phyloP scores from a whole-genome alignment of 2,888 invertebrate species.

The Melitaea athalia region DNA sequence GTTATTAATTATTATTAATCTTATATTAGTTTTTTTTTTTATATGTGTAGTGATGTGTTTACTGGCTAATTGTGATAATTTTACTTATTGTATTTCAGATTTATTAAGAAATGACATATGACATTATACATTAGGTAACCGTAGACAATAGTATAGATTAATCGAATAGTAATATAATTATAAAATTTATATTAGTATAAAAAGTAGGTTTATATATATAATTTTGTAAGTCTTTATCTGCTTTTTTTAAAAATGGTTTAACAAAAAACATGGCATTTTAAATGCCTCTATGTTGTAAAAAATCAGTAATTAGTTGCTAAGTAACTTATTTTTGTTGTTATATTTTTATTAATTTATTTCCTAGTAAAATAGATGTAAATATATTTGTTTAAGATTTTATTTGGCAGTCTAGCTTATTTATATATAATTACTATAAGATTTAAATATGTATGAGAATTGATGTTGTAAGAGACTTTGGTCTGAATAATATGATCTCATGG shows the following conservation, averaged over 20 bases:
- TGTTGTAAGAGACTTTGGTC: conserved; percentile 5
- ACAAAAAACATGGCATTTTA: not conserved
- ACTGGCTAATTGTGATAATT: not conserved
- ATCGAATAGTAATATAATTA: too few relatives aligned
- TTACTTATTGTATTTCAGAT: not conserved
- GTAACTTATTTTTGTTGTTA: not conserved
- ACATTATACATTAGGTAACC: not conserved
- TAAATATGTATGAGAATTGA: conserved; percentile 1
- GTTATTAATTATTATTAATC: not conserved
- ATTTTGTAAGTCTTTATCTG: not conserved
- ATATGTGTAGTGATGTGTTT: not conserved
- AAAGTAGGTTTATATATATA: too few relatives aligned
- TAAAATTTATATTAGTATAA: too few relatives aligned
- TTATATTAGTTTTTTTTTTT: not conserved
- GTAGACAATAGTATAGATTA: too few relatives aligned
- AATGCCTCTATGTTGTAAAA: not conserved
- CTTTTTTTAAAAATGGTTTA: not conserved
- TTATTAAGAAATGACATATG: not conserved
- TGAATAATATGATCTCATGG: conserved; percentile 11
- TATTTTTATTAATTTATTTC: not conserved
- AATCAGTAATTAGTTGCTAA: not conserved
- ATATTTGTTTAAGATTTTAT: not conserved
- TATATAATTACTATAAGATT: not conserved
- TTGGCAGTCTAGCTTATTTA: not conserved
- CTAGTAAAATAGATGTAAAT: not conserved